Evolutionary conservation across 2,888 invertebrate genomes (phyloP).

Genomic region (Acleris literana): DNA sequence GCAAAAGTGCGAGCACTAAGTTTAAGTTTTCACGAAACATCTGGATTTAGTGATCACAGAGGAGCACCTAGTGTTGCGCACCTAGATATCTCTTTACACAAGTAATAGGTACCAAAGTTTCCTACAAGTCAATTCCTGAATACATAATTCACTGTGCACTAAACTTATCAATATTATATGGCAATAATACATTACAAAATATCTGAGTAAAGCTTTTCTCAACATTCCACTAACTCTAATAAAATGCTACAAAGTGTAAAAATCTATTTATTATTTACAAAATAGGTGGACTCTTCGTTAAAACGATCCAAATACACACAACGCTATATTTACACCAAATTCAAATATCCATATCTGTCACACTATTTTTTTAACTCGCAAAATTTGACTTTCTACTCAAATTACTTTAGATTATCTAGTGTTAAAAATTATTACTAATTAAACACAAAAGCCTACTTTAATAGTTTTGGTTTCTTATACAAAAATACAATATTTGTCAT

Average conservation of each 20-base stretch:
- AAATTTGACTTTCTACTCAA: slow-evolving; percentile 25
- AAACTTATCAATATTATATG: slow-evolving; percentile 53
- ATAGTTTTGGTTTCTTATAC: slow-evolving; percentile 66
- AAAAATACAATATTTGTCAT: slow-evolving; percentile 59
- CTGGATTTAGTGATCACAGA: too few relatives aligned
- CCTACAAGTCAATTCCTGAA: slow-evolving; percentile 19
- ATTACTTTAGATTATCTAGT: slow-evolving; percentile 8
- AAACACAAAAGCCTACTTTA: slow-evolving; percentile 34
- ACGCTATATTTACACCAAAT: slow-evolving; percentile 60
- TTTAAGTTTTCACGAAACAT: too few relatives aligned
- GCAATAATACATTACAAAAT: slow-evolving; percentile 69
- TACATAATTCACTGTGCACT: slow-evolving; percentile 39
- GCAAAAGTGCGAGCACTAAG: too few relatives aligned
- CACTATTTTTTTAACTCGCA: slow-evolving; percentile 33
- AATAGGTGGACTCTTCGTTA: slow-evolving; percentile 83
- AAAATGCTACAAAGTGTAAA: slow-evolving; percentile 73
- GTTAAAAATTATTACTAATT: slow-evolving; percentile 16
- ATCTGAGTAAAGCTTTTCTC: slow-evolving; percentile 75
- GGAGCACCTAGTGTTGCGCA: too few relatives aligned
- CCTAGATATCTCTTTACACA: slow-evolving; percentile 1
- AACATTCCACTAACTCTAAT: slow-evolving; percentile 57
- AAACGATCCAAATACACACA: slow-evolving; percentile 74
- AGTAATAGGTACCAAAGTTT: slow-evolving; percentile 3
- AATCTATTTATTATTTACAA: slow-evolving; percentile 78
- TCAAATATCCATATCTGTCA: slow-evolving; percentile 36